Evolutionary conservation across 2,797 vertebrate genomes (phyloP).

Genomic region (Chaunax sp.): DNA sequence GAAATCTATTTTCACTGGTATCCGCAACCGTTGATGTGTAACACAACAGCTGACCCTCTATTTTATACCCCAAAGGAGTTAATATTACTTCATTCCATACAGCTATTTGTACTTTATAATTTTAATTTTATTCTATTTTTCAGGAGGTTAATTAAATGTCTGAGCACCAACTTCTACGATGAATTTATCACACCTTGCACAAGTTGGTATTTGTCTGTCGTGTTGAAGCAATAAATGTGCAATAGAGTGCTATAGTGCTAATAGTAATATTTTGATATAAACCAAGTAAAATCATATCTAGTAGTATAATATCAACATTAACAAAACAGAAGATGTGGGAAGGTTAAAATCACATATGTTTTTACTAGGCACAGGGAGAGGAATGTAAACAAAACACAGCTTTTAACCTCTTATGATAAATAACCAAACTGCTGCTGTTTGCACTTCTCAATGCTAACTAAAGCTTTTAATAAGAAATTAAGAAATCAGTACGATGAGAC

Average conservation of each 20-base stretch:
- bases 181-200: slow-evolving; percentile 6
- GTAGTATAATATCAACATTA: background rate
- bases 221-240: background rate
- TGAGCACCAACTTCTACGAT: background rate
- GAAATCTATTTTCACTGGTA: slow-evolving; percentile 57
- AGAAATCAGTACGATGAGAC: background rate
- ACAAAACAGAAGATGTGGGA: background rate
- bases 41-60: slow-evolving; percentile 56
- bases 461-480: background rate
- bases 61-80: slow-evolving; percentile 53
- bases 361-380: background rate
- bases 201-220: slow-evolving; percentile 13
- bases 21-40: slow-evolving; percentile 51
- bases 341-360: background rate
- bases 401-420: slow-evolving; percentile 5
- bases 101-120: slow-evolving; percentile 51
- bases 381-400: slow-evolving; percentile 6
- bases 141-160: slow-evolving; percentile 37
- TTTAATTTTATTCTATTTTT: slow-evolving; percentile 42
- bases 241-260: background rate
- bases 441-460: background rate
- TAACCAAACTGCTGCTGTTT: background rate
- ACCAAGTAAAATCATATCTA: background rate
- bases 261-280: background rate
- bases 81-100: slow-evolving; percentile 39